A percentile compares a stretch with the other conserved stretches of the same genome.
These are phyloP conservation scores for Oryzias celebensis DNA, from an alignment of 2,113 vertebrate species.

Conservation along the genomic window DNA sequence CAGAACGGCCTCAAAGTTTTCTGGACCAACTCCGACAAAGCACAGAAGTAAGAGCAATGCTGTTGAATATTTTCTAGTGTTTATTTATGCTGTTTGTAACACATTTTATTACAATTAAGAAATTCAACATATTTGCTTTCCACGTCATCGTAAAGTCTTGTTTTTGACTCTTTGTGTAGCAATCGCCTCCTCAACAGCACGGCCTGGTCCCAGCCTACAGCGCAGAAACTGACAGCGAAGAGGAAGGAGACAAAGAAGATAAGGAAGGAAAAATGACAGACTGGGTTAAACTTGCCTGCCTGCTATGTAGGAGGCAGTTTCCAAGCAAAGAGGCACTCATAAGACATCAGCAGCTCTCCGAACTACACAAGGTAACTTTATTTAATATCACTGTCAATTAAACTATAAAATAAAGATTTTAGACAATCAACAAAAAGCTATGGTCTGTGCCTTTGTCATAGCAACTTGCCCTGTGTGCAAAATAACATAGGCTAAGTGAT, in stretches of 20 bases:
- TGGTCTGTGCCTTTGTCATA: too few species aligned
- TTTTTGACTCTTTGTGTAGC: constrained; percentile 36
- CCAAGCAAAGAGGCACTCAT: constrained; percentile 90
- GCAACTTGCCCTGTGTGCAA: background rate
- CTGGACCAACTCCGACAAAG: constrained; percentile 83
- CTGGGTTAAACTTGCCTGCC: constrained; percentile 89
- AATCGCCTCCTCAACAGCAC: constrained; percentile 64
- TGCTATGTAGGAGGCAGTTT: constrained; percentile 89
- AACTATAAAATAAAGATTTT: background rate
- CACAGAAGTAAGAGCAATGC: constrained; percentile 75
- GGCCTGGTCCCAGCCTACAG: constrained; percentile 85
- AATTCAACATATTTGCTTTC: background rate
- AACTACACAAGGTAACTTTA: constrained; percentile 85
- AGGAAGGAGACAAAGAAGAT: constrained; percentile 81
- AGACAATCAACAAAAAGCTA: background rate
- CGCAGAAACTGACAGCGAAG: constrained; percentile 86
- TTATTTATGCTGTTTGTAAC: background rate
- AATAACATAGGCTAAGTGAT: background rate
- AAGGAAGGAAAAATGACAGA: constrained; percentile 84
- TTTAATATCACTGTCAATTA: too few species aligned
- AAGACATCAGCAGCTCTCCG: constrained; percentile 89
- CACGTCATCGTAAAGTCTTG: background rate
- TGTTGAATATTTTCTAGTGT: background rate
- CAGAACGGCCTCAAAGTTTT: constrained; percentile 82
- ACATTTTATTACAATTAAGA: background rate